Base-by-base conservation (phyloP, 2,113 vertebrate genomes). In the Podiceps cristatus region DNA sequence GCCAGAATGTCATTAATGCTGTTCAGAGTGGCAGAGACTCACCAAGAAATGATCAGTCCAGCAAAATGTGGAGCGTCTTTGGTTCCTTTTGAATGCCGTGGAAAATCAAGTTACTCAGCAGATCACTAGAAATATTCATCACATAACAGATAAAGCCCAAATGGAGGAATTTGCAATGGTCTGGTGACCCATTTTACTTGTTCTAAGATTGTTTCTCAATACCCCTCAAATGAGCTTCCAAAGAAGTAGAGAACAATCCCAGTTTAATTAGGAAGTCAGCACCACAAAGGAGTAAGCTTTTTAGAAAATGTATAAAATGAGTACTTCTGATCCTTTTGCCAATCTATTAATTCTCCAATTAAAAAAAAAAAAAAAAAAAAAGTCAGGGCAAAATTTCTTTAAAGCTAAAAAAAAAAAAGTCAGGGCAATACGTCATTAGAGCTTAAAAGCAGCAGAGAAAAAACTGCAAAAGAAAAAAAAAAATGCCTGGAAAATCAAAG, bases 181-280 rank as follows among this genome's bases (percentile, higher is more conserved):
- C 37, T 90, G 53, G 7, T 84, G 74, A 75, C 40, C 31, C 9
- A 44, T 80, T 86, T 96, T 72, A 66, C 27, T 93, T 90, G 27
- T 49, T 15, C 20, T 72, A n/a, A 86, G 23, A 42, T 52, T 82
- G 42, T 71, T 93, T 52, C 75, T 79, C 8, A 7, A 9, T 72
- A 76, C 8, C 13, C 23, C 8, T 52, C 42, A 95, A 92, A 78
- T 58, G 73, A 89, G 11, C 19, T 83, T 88, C 52, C n/a, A 78
- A 86, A 86, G 88, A 72, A 37, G 31, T 9, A 68, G 33, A 88
- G 56, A 91, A 94, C 27, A 66, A 40, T 85, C 76, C 66, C 56
- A 76, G 53, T 79, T 90, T 93, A 94, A 98, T 97, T 96, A 94
- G n/a, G 44, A 83, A 94, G 25, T 85, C 45, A 92, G 29, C 33